phyloP scores from a whole-genome alignment of 2,113 vertebrate genomes.

The Phalacrocorax pelagicus region DNA sequence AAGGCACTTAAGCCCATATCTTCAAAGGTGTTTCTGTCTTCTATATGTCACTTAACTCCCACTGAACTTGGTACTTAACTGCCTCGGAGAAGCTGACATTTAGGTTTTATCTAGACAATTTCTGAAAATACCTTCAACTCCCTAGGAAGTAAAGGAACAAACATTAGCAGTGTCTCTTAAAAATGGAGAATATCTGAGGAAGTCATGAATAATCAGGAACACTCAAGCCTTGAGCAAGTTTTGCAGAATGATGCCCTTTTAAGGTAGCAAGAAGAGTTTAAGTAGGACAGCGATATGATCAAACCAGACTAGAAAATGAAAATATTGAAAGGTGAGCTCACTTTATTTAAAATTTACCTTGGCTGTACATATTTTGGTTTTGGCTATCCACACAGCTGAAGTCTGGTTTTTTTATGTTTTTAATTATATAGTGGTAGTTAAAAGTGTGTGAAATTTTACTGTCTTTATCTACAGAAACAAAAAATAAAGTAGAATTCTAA shows the following conservation, averaged over 20 bases:
- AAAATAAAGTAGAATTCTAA: background rate
- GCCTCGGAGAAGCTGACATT: conserved; percentile 31
- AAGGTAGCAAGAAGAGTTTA: background rate
- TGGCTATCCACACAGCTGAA: background rate
- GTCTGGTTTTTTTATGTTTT: background rate
- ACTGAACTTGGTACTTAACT: conserved; percentile 14
- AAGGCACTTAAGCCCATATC: background rate
- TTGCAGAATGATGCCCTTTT: background rate
- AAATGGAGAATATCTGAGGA: background rate
- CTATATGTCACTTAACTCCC: conserved; percentile 29
- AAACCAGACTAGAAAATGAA: background rate
- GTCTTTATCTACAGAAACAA: background rate
- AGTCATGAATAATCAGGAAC: background rate
- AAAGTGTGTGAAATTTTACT: background rate
- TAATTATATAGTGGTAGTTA: background rate
- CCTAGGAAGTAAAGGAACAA: conserved; percentile 9
- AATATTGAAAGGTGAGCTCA: background rate
- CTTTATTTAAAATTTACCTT: background rate
- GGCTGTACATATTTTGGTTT: background rate
- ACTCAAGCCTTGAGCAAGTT: background rate
- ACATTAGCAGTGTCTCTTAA: background rate
- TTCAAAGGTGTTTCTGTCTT: conserved; percentile 24
- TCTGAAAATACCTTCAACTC: conserved; percentile 23
- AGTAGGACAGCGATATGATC: rapidly evolving
- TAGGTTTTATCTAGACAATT: conserved; percentile 35